Evolutionary conservation across 2,113 vertebrate species (phyloP).

Genomic region (Zeus faber): DNA sequence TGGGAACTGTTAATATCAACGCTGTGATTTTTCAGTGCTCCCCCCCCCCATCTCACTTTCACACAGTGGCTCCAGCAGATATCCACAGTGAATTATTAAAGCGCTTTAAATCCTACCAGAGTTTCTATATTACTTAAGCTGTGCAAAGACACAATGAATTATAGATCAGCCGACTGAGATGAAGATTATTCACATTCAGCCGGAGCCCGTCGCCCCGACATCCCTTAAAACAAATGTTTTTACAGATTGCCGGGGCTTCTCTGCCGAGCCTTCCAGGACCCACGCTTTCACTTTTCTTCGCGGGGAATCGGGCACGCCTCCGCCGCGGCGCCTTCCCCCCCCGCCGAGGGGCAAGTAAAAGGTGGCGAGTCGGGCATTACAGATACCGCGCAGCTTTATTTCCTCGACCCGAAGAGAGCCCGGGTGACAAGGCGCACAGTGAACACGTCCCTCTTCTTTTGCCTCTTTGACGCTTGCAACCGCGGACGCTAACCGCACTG

Average conservation of each 20-base stretch:
- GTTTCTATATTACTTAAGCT: constrained; percentile 60
- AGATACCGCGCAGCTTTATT: too few relatives aligned
- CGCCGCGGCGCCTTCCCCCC: too few relatives aligned
- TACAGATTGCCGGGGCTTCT: constrained; percentile 49
- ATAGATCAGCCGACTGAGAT: constrained; percentile 51
- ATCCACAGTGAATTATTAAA: constrained; percentile 65
- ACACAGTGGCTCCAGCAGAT: constrained; percentile 22
- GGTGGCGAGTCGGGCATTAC: too few relatives aligned
- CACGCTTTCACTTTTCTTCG: constrained; percentile 16
- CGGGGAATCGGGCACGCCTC: too few relatives aligned
- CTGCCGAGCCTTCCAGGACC: not conserved
- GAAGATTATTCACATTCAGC: constrained; percentile 51
- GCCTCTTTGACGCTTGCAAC: too few relatives aligned
- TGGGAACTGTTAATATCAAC: too few relatives aligned
- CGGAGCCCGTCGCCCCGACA: constrained; percentile 28
- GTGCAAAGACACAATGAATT: constrained; percentile 59
- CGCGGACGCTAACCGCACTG: too few relatives aligned
- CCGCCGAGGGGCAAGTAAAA: too few relatives aligned
- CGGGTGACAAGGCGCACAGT: too few relatives aligned
- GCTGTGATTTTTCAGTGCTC: too few relatives aligned
- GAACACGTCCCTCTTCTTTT: too few relatives aligned
- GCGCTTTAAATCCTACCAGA: constrained; percentile 45
- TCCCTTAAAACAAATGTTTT: constrained; percentile 48
- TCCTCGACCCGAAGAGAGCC: too few relatives aligned
- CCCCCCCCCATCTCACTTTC: constrained; percentile 9